phyloP scores from a whole-genome alignment of 2,113 vertebrate genomes.

The Columba livia region DNA sequence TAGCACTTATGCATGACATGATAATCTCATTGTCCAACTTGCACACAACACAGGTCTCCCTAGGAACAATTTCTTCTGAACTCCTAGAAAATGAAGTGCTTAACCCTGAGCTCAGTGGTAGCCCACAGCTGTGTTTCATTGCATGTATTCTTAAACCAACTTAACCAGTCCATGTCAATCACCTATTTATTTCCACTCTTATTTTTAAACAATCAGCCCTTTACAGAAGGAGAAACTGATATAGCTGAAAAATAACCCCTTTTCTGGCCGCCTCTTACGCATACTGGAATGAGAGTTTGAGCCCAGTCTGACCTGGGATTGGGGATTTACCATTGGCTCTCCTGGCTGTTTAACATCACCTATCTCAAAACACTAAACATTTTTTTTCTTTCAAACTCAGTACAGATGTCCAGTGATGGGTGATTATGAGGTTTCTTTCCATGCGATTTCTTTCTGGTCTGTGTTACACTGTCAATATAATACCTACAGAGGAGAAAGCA shows the following conservation, averaged over 20 bases:
- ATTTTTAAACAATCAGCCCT: neutral
- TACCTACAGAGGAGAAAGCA: conserved; percentile 74
- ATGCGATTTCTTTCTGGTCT: neutral
- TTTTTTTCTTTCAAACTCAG: neutral
- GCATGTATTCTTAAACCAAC: neutral
- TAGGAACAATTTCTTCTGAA: neutral
- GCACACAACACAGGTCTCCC: neutral
- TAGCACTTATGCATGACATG: neutral
- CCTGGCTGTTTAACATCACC: neutral
- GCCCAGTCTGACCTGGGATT: neutral
- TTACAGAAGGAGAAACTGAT: neutral
- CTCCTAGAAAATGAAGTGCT: neutral
- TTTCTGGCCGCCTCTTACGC: neutral
- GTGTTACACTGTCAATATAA: neutral
- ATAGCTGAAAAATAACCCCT: neutral
- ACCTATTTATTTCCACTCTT: neutral
- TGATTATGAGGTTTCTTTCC: neutral
- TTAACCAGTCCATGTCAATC: neutral
- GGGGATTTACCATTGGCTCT: neutral
- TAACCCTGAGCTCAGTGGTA: neutral
- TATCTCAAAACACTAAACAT: neutral
- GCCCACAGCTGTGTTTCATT: rapidly evolving
- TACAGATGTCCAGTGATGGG: neutral
- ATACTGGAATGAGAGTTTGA: neutral
- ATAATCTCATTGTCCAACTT: neutral